Evolutionary conservation across 2,888 invertebrate species (phyloP), one percentile per base, ranked within the genome.

Genomic region (Xylota segnis): DNA sequence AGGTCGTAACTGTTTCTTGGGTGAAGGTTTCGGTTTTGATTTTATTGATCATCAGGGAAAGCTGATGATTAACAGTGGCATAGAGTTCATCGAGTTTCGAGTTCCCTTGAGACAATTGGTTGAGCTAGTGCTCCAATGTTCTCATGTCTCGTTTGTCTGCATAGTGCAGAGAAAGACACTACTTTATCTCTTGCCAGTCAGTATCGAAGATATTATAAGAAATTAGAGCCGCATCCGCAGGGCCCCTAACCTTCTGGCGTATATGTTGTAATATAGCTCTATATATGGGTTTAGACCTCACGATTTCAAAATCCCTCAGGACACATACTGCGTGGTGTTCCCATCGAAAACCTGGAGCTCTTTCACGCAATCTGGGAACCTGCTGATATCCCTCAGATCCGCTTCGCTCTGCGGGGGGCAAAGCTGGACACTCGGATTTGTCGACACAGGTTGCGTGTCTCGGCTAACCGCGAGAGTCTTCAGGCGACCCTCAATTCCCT

Each of bases 131-230:
- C 54, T 88, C 70, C 9, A 87, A 27, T 0, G 87, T 88, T 14
- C 82, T 68, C 2, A 88, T 50, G 58, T 88, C 88, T 29, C 84
- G 59, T 34, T 88, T 88, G 23, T 83, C 86, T 1, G 87, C 87
- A 18, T 87, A 87, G 23, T 88, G 83, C 23, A 23, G 23, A 23
- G 23, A 23, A 23, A 23, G 23, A 23, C 23, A 23, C 3, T 23
- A 3, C 23, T 23, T 23, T 1, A 23, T 23, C 3, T 81, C 40
- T 0, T 6, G 6, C 84, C 87, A 88, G 32, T 83, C 72, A 3
- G 87, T 56, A 5, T 52, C 52, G 16, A 52, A 52, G 27, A 52
- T 23, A n/a, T 40, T 40, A n/a, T 40, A 40, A n/a, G 40, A 40
- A 3, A 40, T 40, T n/a, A 40, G n/a, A 5, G 40, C 12, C 40